Conservation (phyloP, 2,888 invertebrate species). For the Colletes collaris region DNA sequence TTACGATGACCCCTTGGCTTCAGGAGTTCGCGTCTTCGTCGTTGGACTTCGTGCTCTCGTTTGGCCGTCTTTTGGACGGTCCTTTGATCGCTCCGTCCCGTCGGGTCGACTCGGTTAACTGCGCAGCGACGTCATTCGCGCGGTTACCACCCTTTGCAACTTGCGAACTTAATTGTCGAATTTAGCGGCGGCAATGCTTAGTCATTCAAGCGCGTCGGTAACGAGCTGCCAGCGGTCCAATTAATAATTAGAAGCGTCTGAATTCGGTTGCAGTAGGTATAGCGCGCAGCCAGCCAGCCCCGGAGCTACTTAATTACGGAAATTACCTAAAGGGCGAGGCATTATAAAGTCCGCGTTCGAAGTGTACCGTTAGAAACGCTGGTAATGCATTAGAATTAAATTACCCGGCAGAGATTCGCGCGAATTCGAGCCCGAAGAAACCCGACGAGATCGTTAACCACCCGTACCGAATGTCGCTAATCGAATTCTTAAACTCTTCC, state of each 20-base stretch:
- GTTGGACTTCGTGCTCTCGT: too few species aligned
- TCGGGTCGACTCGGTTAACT: too few species aligned
- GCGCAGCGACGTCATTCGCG: too few species aligned
- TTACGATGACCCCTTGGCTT: too few species aligned
- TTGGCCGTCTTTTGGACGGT: too few species aligned
- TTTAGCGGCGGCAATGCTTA: conserved; percentile 6
- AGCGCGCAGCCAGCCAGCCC: background rate
- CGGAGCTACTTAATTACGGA: conserved; percentile 27
- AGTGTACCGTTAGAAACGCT: background rate
- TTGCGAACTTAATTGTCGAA: conserved; percentile 12
- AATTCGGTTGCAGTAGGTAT: conserved; percentile 1
- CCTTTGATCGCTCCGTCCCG: too few species aligned
- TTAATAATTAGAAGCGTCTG: conserved; percentile 36
- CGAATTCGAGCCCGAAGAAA: background rate
- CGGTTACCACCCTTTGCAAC: background rate
- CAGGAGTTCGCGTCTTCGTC: too few species aligned
- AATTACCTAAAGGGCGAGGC: conserved; percentile 18
- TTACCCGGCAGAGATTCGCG: background rate
- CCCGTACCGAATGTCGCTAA: background rate
- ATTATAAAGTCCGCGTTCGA: conserved; percentile 1
- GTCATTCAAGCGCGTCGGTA: conserved; percentile 12
- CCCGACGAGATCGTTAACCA: background rate
- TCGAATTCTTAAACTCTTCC: background rate
- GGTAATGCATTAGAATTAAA: conserved; percentile 15
- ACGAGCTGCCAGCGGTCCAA: conserved; percentile 13